Evolutionary conservation across 2,888 invertebrate species (phyloP).

Genomic region (Agrochola lota): DNA sequence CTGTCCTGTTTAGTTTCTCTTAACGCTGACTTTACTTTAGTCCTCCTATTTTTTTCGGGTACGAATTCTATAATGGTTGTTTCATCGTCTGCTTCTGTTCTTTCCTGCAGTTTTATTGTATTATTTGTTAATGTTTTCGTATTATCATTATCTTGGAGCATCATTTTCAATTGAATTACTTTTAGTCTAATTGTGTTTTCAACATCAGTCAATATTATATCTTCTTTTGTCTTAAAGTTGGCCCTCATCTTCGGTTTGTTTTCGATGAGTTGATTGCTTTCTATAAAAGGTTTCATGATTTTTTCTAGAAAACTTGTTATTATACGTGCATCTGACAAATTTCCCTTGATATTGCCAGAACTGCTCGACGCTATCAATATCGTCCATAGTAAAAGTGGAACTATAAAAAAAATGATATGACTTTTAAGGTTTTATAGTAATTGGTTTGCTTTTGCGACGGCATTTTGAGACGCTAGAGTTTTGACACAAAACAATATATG

Average conservation of each 20-base stretch:
- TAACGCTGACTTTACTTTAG: not conserved
- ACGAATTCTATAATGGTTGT: constrained; percentile 79
- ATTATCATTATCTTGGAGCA: constrained; percentile 72
- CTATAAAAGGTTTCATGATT: constrained; percentile 71
- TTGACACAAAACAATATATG: too few relatives aligned
- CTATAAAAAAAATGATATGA: constrained; percentile 37
- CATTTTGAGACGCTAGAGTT: too few relatives aligned
- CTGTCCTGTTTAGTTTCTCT: constrained; percentile 9
- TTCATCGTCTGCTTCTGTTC: constrained; percentile 63
- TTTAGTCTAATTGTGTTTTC: constrained; percentile 70
- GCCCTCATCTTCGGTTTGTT: not conserved
- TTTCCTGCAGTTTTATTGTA: constrained; percentile 67
- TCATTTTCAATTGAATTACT: constrained; percentile 71
- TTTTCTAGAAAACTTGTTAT: constrained; percentile 69
- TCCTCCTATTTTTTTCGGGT: constrained; percentile 54
- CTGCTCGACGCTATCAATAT: constrained; percentile 27
- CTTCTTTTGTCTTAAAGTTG: not conserved
- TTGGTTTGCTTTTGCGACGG: not conserved
- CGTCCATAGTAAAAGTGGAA: constrained; percentile 47
- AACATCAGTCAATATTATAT: constrained; percentile 53
- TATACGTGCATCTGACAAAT: constrained; percentile 57
- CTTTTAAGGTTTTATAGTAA: not conserved
- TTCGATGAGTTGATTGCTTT: constrained; percentile 20
- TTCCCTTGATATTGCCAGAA: constrained; percentile 35
- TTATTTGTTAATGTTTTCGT: constrained; percentile 50